These are phyloP conservation scores for Drosophila heteroneura DNA, from an alignment of 2,888 invertebrate genomes.

Conservation along the genomic window DNA sequence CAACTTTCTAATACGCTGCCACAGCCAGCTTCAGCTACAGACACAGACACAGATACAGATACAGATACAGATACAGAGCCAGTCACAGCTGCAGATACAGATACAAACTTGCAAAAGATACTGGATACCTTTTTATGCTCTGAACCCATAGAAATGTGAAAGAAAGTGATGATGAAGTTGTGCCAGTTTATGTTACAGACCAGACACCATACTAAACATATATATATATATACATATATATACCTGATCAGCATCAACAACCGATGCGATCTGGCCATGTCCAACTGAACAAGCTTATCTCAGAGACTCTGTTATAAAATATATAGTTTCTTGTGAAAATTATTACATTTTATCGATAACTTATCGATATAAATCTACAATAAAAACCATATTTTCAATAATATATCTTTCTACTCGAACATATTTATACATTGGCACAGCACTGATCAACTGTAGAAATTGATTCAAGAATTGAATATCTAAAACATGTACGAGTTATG, in stretches of 20 bases:
- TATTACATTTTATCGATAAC: neutral
- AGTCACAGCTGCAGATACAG: accelerated
- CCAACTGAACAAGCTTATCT: neutral
- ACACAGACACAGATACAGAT: accelerated
- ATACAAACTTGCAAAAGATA: neutral
- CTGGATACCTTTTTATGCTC: neutral
- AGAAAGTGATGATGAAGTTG: neutral
- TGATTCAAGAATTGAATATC: neutral
- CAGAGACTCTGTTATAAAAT: neutral
- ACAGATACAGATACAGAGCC: accelerated
- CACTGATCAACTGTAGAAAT: neutral
- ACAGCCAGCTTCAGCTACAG: neutral
- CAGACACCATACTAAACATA: neutral
- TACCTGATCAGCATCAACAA: neutral
- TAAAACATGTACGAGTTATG: neutral
- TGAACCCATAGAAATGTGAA: no score
- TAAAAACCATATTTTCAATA: neutral
- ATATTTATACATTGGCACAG: neutral
- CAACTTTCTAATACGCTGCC: slow-evolving; percentile 32
- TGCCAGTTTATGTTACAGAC: neutral
- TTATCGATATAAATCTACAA: neutral
- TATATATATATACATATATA: neutral
- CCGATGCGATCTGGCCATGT: neutral
- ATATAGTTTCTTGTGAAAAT: neutral
- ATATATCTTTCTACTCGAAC: neutral